Evolutionary conservation across 2,797 vertebrate genomes (phyloP).

Genomic region (Peromyscus nudipes): DNA sequence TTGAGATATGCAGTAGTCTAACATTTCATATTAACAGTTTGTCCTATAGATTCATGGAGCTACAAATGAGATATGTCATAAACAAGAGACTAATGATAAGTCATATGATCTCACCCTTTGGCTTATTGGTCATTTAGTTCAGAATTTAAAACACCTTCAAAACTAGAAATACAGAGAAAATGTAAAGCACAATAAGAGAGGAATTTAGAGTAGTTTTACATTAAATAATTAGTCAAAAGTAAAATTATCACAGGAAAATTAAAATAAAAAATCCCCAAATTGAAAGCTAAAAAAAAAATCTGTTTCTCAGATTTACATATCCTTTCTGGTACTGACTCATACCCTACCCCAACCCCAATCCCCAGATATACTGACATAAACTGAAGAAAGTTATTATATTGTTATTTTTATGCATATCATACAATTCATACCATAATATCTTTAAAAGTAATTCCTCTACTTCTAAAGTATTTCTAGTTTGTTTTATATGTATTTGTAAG

Average conservation of each 20-base stretch:
- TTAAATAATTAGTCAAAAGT: conserved; percentile 35
- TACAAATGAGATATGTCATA: conserved; percentile 34
- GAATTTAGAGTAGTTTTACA: not conserved
- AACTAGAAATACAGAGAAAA: not conserved
- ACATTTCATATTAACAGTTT: conserved; percentile 39
- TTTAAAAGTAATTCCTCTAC: not conserved
- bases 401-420: not conserved
- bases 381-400: not conserved
- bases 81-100: conserved; percentile 23
- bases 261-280: not conserved
- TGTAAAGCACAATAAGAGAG: not conserved
- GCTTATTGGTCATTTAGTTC: not conserved
- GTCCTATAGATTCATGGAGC: conserved; percentile 25
- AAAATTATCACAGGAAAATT: not conserved
- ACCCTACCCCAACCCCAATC: not conserved
- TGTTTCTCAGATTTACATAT: not conserved
- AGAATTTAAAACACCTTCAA: conserved; percentile 64
- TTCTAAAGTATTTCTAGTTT: not conserved
- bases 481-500: not conserved
- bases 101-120: not conserved
- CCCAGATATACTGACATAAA: not conserved
- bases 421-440: not conserved
- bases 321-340: not conserved
- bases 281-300: not conserved
- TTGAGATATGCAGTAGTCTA: conserved; percentile 62